These are phyloP conservation scores for Diachasma alloeum DNA, from an alignment of 1,140 invertebrate genomes.

Conservation along the genomic window DNA sequence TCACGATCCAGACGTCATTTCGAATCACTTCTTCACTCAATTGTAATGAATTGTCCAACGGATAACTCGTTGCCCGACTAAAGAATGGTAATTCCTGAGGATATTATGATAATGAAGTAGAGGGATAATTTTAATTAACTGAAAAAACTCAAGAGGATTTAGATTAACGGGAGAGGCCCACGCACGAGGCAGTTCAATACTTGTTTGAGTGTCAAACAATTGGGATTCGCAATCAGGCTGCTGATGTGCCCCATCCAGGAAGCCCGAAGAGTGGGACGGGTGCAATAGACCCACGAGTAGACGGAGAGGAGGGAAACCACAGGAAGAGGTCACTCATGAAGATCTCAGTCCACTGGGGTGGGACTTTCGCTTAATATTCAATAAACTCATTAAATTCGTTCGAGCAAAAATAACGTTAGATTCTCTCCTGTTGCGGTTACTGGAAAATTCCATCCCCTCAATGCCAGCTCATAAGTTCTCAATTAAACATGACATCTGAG, in stretches of 20 bases:
- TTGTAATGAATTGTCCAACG: neutral
- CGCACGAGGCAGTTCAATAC: constrained; percentile 46
- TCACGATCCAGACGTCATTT: neutral
- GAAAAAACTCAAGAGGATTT: neutral
- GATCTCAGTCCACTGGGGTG: neutral
- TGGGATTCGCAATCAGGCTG: constrained; percentile 57
- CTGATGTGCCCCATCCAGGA: constrained; percentile 60
- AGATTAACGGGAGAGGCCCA: constrained; percentile 24
- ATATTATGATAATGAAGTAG: neutral
- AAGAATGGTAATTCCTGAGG: neutral
- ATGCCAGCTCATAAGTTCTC: too few relatives aligned
- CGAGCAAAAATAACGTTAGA: neutral
- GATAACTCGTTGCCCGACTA: neutral
- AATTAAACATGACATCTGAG: too few relatives aligned
- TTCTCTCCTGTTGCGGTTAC: neutral
- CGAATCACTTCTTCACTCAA: neutral
- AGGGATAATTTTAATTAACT: neutral
- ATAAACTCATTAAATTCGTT: neutral
- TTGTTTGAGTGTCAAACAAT: constrained; percentile 45
- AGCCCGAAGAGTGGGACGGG: constrained; percentile 28
- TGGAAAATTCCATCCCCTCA: neutral
- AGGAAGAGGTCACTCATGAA: constrained; percentile 35
- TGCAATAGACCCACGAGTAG: neutral
- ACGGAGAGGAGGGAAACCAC: constrained; percentile 30
- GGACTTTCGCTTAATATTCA: neutral